Evolutionary conservation across 2,797 vertebrate species (phyloP).

Genomic region (Odontamblyopus rebecca): DNA sequence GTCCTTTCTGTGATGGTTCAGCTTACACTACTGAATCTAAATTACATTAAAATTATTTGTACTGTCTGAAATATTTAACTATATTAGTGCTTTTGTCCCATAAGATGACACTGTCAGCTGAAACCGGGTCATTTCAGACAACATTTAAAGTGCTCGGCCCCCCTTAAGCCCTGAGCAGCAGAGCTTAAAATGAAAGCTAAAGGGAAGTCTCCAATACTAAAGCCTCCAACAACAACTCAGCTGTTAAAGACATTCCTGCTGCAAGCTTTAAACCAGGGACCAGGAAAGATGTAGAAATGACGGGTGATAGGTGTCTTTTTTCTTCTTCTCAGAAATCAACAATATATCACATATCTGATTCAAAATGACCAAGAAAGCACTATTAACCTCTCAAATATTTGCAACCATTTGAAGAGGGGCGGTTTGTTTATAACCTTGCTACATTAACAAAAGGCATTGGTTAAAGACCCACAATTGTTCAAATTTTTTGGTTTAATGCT

Average conservation of each 20-base stretch:
- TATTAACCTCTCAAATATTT: neutral
- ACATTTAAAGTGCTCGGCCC: slow-evolving; percentile 30
- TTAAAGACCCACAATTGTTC: slow-evolving; percentile 53
- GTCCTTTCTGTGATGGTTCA: slow-evolving; percentile 12
- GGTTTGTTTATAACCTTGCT: slow-evolving; percentile 23
- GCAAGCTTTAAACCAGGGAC: slow-evolving; percentile 12
- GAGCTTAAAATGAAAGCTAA: slow-evolving; percentile 38
- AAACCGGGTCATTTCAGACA: slow-evolving; percentile 39
- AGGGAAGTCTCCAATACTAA: slow-evolving; percentile 34
- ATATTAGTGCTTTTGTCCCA: slow-evolving; percentile 31
- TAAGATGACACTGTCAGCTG: slow-evolving; percentile 28
- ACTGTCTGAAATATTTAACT: slow-evolving; percentile 39
- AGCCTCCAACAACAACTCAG: slow-evolving; percentile 49
- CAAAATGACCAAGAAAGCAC: neutral
- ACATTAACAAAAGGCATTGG: slow-evolving; percentile 49
- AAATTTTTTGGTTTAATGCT: slow-evolving; percentile 33
- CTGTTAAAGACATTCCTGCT: slow-evolving; percentile 30
- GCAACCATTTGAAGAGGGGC: neutral
- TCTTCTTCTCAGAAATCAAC: neutral
- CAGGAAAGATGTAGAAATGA: slow-evolving; percentile 19
- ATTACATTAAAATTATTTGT: slow-evolving; percentile 31
- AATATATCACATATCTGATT: neutral
- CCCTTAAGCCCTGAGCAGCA: slow-evolving; percentile 31
- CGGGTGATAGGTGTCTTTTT: neutral
- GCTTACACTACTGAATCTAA: slow-evolving; percentile 39